Evolutionary conservation across 2,113 vertebrate genomes (phyloP).

Genomic region (Paracanthobrama guichenoti): DNA sequence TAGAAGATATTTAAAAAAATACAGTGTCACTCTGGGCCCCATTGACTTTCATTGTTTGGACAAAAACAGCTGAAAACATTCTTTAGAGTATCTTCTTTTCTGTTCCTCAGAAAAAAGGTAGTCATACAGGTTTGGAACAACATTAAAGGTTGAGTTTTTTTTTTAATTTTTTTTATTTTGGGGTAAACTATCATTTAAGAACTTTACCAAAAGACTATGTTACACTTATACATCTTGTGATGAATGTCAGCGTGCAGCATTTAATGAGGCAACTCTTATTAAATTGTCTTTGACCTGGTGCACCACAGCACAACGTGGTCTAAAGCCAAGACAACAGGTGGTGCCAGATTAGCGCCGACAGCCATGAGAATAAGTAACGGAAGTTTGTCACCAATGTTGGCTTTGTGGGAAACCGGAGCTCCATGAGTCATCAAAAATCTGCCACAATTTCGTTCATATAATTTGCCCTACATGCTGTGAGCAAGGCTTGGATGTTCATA

Average conservation of each 20-base stretch:
- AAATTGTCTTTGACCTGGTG: conserved; percentile 54
- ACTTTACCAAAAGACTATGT: not conserved
- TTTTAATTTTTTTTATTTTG: too few relatives aligned
- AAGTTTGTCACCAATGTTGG: conserved; percentile 51
- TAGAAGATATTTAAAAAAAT: not conserved
- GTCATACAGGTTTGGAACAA: not conserved
- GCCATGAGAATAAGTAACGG: conserved; percentile 53
- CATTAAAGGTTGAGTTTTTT: not conserved
- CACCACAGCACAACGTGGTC: conserved; percentile 52
- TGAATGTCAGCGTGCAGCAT: not conserved
- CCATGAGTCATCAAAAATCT: conserved; percentile 61
- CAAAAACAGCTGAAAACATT: not conserved
- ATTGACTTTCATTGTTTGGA: conserved; percentile 3
- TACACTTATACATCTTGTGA: not conserved
- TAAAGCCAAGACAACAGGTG: conserved; percentile 70
- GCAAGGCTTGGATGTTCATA: conserved; percentile 1
- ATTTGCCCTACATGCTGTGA: conserved; percentile 15
- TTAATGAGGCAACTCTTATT: conserved; percentile 28
- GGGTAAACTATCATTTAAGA: not conserved
- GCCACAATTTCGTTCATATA: conserved; percentile 54
- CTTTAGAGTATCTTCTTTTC: not conserved
- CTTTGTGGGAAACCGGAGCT: conserved; percentile 54
- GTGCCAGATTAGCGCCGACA: conserved; percentile 67
- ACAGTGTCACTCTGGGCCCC: not conserved
- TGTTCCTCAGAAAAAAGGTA: not conserved